Conservation (phyloP, 2,113 vertebrate species). For the Pelecanus crispus region DNA sequence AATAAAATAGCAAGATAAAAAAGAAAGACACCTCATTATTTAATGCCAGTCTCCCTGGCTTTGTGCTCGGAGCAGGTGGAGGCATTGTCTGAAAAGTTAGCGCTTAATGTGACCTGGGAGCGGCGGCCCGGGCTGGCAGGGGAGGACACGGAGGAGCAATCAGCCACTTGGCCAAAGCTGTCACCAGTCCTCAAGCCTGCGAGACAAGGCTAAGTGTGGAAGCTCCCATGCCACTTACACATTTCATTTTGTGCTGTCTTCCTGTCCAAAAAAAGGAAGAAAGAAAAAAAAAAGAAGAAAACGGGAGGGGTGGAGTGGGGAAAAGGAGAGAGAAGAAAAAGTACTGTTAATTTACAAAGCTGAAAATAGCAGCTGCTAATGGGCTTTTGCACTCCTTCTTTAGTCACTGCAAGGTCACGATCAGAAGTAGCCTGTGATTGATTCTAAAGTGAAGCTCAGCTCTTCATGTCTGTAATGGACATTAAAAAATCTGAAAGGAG, state of each 20-base stretch:
- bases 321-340: conserved; percentile 1
- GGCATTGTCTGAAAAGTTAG: neutral
- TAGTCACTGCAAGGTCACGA: conserved; percentile 63
- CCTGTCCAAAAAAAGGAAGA: conserved; percentile 28
- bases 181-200: neutral
- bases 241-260: conserved; percentile 48
- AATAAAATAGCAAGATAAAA: neutral
- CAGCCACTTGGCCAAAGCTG: conserved; percentile 40
- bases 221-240: conserved; percentile 14
- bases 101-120: neutral
- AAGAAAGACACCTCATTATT: neutral
- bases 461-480: conserved; percentile 30
- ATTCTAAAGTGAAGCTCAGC: conserved; percentile 58
- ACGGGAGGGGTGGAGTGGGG: neutral
- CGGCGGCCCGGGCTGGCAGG: neutral
- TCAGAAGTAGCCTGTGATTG: conserved; percentile 61
- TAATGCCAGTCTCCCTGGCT: neutral
- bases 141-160: neutral
- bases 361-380: conserved; percentile 66
- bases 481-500: conserved; percentile 29
- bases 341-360: conserved; percentile 60
- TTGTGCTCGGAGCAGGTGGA: neutral
- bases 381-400: conserved; percentile 58
- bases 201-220: conserved; percentile 5
- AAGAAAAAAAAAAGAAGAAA: neutral